Base-by-base conservation (phyloP, 2,888 invertebrate genomes). In the Melipona beecheii region DNA sequence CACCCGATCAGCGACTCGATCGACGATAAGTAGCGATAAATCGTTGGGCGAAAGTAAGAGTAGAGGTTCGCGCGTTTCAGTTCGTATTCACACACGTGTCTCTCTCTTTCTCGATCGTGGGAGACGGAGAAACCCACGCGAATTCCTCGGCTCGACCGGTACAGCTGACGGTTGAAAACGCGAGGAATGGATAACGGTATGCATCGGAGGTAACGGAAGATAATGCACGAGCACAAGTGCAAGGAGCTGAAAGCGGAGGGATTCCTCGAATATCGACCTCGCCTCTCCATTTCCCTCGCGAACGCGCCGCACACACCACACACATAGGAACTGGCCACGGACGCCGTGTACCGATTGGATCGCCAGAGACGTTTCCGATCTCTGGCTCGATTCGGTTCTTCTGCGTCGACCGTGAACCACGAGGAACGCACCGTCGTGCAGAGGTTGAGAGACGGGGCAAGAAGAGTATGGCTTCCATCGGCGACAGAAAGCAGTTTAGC, bases 91-190 rank as follows among this genome's bases (percentile, higher is more conserved):
- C 36, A 36, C 9, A 36, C 9, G 36, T 36, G 9, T 36, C 36
- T 36, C 36, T 36, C 36, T 36, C 36, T 78, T 72, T 72, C 79
- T 60, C 73, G 86, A 88, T 89, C 90, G 91, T 91, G 90, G 90
- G 90, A 91, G 87, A 90, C 87, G 84, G 70, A 88, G 86, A 31
- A 31, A 86, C 88, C 86, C 79, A 87, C 83, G 84, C 84, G 89
- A 89, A 89, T 89, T 88, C 87, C 36, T 9, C 87, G 71, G 78
- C 58, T 58, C 19, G 60, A 81, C 72, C 66, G 72, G 60, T 54
- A 68, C 82, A 81, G 83, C 72, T 71, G 86, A 73, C 83, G 75
- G 60, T 71, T 70, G 80, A 58, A 72, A 69, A 81, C 76, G 64
- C 79, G 83, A 65, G 78, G 78, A 87, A 88, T 72, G 88, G 78